Conservation (phyloP, 2,113 vertebrate species). For the Drymodes brunneopygia region DNA sequence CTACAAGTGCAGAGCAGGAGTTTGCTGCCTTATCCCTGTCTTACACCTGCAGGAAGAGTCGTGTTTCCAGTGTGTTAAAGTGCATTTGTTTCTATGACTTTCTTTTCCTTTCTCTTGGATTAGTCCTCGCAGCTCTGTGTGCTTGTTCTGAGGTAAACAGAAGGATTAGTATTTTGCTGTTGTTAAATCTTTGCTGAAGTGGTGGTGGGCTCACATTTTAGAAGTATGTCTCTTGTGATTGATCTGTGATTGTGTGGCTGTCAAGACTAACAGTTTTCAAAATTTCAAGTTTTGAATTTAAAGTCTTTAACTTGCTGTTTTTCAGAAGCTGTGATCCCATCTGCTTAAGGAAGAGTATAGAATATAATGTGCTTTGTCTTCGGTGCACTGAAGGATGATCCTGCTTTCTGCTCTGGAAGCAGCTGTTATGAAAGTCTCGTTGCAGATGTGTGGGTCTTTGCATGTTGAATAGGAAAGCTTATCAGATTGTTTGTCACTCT, state of each 20-base stretch:
- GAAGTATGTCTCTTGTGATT: not conserved
- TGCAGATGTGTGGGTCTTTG: not conserved
- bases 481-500: not conserved
- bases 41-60: not conserved
- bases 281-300: not conserved
- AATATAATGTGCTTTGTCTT: not conserved
- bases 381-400: not conserved
- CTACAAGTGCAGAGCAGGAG: fast-evolving
- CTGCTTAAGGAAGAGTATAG: not conserved
- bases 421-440: constrained; percentile 9
- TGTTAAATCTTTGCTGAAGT: not conserved
- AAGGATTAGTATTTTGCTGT: not conserved
- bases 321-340: not conserved
- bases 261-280: not conserved
- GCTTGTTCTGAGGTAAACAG: not conserved
- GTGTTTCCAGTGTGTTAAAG: not conserved
- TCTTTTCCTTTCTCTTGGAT: not conserved
- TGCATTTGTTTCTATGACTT: not conserved
- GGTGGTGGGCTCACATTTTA: not conserved
- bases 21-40: not conserved
- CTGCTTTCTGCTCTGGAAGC: not conserved
- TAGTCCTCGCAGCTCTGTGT: fast-evolving
- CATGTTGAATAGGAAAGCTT: not conserved
- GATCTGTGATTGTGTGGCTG: not conserved
- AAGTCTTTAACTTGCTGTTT: not conserved